A percentile compares a stretch with the other conserved stretches of the same genome.
phyloP scores from a whole-genome alignment of 2,797 vertebrate genomes.

The Apogon talboti region DNA sequence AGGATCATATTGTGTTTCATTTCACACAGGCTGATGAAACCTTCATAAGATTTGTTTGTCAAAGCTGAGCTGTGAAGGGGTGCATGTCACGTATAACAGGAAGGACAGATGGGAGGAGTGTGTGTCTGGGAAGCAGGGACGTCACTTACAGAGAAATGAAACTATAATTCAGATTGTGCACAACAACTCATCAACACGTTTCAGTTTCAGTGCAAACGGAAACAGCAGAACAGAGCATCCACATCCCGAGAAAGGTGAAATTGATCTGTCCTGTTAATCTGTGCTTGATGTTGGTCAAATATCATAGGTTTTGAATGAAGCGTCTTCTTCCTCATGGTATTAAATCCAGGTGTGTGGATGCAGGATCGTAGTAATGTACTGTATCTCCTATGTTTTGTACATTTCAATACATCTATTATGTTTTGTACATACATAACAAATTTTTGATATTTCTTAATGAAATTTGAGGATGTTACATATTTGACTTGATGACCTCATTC shows the following conservation, averaged over 20 bases:
- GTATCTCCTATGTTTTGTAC: not conserved
- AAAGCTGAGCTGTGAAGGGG: not conserved
- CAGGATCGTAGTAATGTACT: no score
- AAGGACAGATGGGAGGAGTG: slow-evolving; percentile 5
- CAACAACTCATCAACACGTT: not conserved
- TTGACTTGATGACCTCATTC: not conserved
- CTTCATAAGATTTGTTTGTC: not conserved
- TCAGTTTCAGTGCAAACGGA: slow-evolving; percentile 8
- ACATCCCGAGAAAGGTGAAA: slow-evolving; percentile 17
- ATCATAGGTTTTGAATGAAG: not conserved
- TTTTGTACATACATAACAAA: no score
- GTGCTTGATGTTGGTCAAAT: not conserved
- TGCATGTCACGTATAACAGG: not conserved
- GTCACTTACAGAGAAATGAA: slow-evolving; percentile 44
- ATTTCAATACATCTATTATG: no score
- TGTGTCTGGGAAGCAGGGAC: slow-evolving; percentile 18
- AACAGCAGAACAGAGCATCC: not conserved
- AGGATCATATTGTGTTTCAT: not conserved
- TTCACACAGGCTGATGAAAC: not conserved
- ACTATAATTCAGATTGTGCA: slow-evolving; percentile 3
- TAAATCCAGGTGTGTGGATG: not conserved
- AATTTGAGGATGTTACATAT: not conserved
- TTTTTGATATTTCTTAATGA: no score
- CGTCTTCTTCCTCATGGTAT: not conserved
- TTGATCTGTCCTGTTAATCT: not conserved